Evolutionary conservation across 2,113 vertebrate species (phyloP).

Genomic region (Gopherus flavomarginatus): DNA sequence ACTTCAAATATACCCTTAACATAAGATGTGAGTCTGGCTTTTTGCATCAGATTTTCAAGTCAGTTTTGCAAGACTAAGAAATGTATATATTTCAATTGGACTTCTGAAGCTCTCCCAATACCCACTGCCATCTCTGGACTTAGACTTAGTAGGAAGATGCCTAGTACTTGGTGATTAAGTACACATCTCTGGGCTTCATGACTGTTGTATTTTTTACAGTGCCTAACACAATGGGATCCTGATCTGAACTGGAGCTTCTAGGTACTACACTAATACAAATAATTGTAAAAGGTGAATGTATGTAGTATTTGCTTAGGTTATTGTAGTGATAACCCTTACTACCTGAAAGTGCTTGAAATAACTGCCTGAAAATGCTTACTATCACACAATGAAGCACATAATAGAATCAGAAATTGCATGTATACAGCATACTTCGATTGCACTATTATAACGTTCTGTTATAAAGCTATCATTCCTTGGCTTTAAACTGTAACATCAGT

Average conservation of each 20-base stretch:
- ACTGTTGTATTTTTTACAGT: background rate
- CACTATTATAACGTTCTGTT: background rate
- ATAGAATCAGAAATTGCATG: background rate
- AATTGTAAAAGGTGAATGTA: background rate
- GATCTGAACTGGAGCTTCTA: conserved; percentile 12
- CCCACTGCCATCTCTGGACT: background rate
- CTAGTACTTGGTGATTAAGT: conserved; percentile 18
- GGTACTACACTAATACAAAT: background rate
- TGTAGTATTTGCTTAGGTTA: background rate
- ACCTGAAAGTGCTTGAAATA: background rate
- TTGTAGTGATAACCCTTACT: conserved; percentile 29
- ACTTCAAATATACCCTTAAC: background rate
- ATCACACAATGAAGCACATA: background rate
- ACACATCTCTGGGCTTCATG: background rate
- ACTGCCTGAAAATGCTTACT: background rate
- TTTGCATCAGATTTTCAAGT: background rate
- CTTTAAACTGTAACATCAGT: background rate
- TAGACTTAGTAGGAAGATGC: background rate
- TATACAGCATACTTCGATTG: background rate
- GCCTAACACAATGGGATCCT: background rate
- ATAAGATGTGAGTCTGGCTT: background rate
- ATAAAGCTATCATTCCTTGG: background rate
- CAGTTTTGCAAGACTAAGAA: background rate
- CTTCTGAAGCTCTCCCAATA: background rate
- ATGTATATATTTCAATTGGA: background rate